These are phyloP conservation scores for Trypoxylus dichotomus DNA, from an alignment of 1,140 invertebrate species.

Conservation along the genomic window DNA sequence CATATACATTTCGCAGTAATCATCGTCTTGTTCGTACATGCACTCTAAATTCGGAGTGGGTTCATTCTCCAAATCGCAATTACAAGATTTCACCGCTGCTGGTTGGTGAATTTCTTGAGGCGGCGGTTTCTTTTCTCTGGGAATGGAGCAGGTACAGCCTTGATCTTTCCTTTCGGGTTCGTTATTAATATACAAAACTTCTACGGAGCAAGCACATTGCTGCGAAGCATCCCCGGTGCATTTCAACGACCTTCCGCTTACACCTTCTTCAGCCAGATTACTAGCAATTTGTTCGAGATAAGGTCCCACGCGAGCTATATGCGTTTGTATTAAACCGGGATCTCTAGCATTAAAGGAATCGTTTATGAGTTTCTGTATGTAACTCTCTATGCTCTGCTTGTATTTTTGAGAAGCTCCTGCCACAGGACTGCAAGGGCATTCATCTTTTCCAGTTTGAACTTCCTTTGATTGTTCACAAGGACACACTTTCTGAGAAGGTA, in stretches of 20 bases:
- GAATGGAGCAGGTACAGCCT: neutral
- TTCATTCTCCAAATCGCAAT: neutral
- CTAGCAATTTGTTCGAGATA: neutral
- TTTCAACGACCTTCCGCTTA: neutral
- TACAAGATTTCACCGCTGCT: neutral
- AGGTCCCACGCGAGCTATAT: neutral
- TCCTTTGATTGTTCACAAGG: neutral
- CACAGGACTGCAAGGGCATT: neutral
- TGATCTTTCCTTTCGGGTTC: neutral
- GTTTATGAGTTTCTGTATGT: neutral
- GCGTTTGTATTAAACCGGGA: neutral
- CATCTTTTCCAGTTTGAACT: neutral
- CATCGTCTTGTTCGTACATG: constrained; percentile 13
- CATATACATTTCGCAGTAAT: constrained; percentile 22
- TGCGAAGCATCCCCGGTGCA: neutral
- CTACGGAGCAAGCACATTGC: neutral
- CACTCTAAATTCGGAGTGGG: neutral
- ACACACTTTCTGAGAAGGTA: neutral
- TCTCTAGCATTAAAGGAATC: neutral
- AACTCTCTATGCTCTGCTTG: neutral
- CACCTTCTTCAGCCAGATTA: neutral
- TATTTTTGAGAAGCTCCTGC: neutral
- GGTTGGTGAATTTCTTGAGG: neutral
- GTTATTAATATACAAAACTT: neutral
- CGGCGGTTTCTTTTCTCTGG: neutral